Conservation (phyloP, 2,113 vertebrate species). For the Symphodus melops region DNA sequence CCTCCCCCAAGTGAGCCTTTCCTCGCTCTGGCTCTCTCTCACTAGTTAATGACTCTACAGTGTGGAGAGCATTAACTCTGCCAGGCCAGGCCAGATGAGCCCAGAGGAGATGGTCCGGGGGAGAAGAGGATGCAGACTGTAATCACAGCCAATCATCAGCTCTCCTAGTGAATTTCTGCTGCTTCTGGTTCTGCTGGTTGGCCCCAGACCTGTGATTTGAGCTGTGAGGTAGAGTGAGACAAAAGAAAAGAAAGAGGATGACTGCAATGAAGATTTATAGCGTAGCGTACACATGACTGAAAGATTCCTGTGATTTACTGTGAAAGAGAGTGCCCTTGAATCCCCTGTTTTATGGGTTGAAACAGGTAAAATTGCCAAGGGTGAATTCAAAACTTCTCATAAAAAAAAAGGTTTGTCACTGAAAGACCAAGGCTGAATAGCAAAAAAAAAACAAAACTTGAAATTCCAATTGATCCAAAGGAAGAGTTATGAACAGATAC, state of each 20-base stretch:
- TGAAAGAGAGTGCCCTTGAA: not conserved
- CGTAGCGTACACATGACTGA: not conserved
- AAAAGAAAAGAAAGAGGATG: conserved; percentile 14
- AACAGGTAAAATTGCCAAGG: not conserved
- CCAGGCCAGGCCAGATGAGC: conserved; percentile 65
- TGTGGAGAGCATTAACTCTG: conserved; percentile 53
- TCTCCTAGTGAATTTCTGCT: conserved; percentile 55
- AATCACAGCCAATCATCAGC: conserved; percentile 80
- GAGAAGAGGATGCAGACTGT: conserved; percentile 58
- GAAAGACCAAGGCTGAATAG: not conserved
- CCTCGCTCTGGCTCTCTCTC: conserved; percentile 48
- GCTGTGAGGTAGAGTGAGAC: conserved; percentile 36
- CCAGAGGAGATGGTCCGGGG: conserved; percentile 58
- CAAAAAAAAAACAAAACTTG: not conserved
- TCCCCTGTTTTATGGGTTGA: not conserved
- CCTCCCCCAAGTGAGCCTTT: conserved; percentile 65
- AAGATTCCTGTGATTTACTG: conserved; percentile 13
- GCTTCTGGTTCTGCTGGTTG: conserved; percentile 29
- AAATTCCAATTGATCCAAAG: not conserved
- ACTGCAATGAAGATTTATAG: conserved; percentile 18
- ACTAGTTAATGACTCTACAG: conserved; percentile 66
- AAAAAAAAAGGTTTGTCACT: not conserved
- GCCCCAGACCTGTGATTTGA: conserved; percentile 63
- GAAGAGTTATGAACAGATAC: not conserved
- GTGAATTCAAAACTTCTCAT: not conserved